Evolutionary conservation across 2,113 vertebrate genomes (phyloP).

Genomic region (Burhinus bistriatus): DNA sequence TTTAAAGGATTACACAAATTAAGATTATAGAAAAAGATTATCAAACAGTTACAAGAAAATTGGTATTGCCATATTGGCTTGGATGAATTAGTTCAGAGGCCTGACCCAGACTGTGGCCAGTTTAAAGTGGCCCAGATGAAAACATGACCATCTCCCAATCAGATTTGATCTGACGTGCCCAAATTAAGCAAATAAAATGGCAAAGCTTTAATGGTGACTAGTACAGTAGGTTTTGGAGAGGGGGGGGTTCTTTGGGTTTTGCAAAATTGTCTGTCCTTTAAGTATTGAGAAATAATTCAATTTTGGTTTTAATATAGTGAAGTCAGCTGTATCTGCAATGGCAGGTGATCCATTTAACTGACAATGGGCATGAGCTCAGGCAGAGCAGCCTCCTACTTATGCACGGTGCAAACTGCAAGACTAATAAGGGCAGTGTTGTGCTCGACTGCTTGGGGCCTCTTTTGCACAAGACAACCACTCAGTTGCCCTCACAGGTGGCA

Average conservation of each 20-base stretch:
- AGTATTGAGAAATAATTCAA: neutral
- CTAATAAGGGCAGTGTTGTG: neutral
- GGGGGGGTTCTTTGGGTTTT: neutral
- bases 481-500: neutral
- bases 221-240: neutral
- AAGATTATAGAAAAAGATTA: neutral
- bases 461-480: neutral
- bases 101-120: neutral
- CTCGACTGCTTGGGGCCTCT: neutral
- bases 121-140: neutral
- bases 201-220: neutral
- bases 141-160: neutral
- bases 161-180: neutral
- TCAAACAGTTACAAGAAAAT: neutral
- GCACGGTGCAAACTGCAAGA: neutral
- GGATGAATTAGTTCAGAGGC: neutral
- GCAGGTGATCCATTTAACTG: neutral
- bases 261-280: neutral
- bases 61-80: neutral
- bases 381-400: neutral
- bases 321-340: neutral
- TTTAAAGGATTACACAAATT: neutral
- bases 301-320: neutral
- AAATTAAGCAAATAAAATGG: neutral
- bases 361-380: neutral